Percentiles rank a stretch among this genome's conserved stretches.
Conservation (phyloP, 2,797 vertebrate species). For the Poeciliopsis gracilis region DNA sequence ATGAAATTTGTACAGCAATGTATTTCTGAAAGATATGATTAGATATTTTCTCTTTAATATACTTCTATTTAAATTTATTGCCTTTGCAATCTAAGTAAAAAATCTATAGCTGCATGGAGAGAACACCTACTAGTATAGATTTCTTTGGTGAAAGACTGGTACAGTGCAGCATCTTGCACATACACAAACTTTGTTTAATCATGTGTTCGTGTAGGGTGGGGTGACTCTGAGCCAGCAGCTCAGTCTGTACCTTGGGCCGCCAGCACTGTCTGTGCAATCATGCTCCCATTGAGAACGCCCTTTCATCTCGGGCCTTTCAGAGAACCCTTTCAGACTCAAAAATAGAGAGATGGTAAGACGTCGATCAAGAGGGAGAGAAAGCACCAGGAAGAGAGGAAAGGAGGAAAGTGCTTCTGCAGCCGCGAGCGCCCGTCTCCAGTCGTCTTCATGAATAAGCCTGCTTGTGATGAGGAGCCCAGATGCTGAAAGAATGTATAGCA, state of each 20-base stretch:
- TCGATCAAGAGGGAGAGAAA: constrained; percentile 53
- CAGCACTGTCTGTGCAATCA: constrained; percentile 72
- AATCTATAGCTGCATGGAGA: neutral
- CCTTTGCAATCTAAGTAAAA: constrained; percentile 9
- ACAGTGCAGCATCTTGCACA: constrained; percentile 25
- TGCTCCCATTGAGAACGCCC: constrained; percentile 66
- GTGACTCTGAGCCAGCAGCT: constrained; percentile 54
- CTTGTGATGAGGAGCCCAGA: constrained; percentile 71
- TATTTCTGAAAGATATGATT: constrained; percentile 29
- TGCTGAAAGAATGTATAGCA: constrained; percentile 60
- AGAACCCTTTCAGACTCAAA: constrained; percentile 71
- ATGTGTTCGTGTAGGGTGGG: constrained; percentile 38
- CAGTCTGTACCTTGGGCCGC: constrained; percentile 61
- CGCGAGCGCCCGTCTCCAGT: constrained; percentile 66
- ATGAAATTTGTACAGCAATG: constrained; percentile 14
- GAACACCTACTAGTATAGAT: neutral
- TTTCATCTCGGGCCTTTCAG: constrained; percentile 78
- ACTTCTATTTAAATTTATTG: constrained; percentile 3
- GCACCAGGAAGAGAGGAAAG: constrained; percentile 39
- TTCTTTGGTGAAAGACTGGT: constrained; percentile 13
- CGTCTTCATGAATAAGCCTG: constrained; percentile 64
- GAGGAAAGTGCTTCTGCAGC: constrained; percentile 75
- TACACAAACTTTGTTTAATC: constrained; percentile 28
- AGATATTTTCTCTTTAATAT: constrained; percentile 4
- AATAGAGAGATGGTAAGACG: constrained; percentile 52